Evolutionary conservation across 2,888 invertebrate genomes (phyloP), one percentile per base, ranked within the genome.

Genomic region (Watsonalla binaria): DNA sequence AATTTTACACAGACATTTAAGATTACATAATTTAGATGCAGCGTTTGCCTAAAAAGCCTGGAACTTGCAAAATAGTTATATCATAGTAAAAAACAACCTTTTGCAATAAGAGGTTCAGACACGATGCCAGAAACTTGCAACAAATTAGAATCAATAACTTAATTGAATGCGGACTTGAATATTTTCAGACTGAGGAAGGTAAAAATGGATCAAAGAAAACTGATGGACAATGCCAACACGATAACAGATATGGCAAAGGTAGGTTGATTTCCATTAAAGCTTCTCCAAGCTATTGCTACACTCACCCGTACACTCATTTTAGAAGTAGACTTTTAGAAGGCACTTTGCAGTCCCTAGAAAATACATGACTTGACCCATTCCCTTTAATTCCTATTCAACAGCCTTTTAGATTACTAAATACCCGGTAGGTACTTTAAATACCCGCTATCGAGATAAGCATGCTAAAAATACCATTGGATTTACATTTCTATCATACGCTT

Each of bases 191-290:
- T 99, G 90, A 93, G 99, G 80, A 98, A 99, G 93, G 99, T 99
- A 61, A 99, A 99, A 93, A 98, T 99, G 97, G 99, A 99, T 92
- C 99, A 99, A 92, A 94, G 99, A 84, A 99, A 99, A 92, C 92
- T 99, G 73, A 98, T 98, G 95, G 99, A 99, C 87, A 99, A 99
- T 84, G 98, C 99, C 68, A 99, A 98, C 80, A 99, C 99, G 57
- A 96, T 99, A 86, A 98, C 99, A 58, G 99, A 99, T 84, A 99
- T 99, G 97, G 99, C 99, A 75, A 99, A 99, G 95, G 99, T 99
- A 94, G 92, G 88, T 84, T 67, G 59, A 68, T 59, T 69, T 68
- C 60, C 51, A 55, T 48, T 48, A 58, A 52, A 54, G 47, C 42
- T 55, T 42, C 55, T 57, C 59, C 57, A 60, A 61, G 82, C 77